phyloP scores from a whole-genome alignment of 1,140 invertebrate species.

The Gerris buenoi region DNA sequence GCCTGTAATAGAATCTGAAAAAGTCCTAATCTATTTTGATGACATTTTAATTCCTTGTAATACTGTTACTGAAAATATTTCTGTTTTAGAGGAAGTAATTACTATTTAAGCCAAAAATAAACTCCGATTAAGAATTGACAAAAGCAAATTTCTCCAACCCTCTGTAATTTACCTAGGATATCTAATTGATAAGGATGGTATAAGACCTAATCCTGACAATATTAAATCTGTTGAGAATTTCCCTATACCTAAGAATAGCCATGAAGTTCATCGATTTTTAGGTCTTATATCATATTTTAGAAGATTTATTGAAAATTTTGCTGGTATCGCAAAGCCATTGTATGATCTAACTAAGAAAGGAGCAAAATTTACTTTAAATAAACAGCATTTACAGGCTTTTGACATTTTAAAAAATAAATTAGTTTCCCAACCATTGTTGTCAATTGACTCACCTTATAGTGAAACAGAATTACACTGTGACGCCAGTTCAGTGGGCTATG shows the following conservation, averaged over 20 bases:
- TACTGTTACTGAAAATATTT: conserved; percentile 13
- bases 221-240: conserved; percentile 10
- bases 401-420: conserved; percentile 16
- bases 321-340: conserved; percentile 22
- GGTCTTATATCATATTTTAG: conserved; percentile 22
- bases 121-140: conserved; percentile 17
- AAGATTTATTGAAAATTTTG: conserved; percentile 20
- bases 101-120: conserved; percentile 12
- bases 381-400: conserved; percentile 11
- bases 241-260: conserved; percentile 16
- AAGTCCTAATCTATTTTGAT: conserved; percentile 21
- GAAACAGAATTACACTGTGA: conserved; percentile 19
- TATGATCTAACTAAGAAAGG: conserved; percentile 17
- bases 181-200: conserved; percentile 5
- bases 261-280: conserved; percentile 19
- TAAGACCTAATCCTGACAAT: conserved; percentile 6
- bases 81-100: conserved; percentile 16
- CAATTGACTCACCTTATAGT: conserved; percentile 12
- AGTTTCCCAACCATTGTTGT: conserved; percentile 15
- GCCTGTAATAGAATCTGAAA: conserved; percentile 16
- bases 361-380: conserved; percentile 17
- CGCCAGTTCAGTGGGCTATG: conserved; percentile 15
- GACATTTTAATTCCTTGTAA: conserved; percentile 21
- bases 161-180: conserved; percentile 21
- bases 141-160: conserved; percentile 18